phyloP scores from a whole-genome alignment of 2,888 invertebrate species.

The Beris chalybata region DNA sequence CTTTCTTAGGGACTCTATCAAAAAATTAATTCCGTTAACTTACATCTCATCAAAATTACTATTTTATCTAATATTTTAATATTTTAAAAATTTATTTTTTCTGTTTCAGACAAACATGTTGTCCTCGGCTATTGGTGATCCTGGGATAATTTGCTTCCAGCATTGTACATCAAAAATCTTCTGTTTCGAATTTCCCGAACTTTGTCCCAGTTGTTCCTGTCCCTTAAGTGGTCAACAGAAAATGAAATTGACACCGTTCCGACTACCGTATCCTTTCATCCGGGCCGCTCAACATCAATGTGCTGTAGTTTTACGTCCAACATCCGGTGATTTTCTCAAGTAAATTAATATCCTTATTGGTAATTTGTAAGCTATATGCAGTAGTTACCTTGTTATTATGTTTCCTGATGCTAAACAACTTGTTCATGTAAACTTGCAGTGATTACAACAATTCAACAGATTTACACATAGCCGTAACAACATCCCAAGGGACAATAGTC shows the following conservation, averaged over 20 bases:
- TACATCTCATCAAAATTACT: too few relatives aligned
- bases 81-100: conserved; percentile 33
- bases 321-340: conserved; percentile 85
- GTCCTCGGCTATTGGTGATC: conserved; percentile 60
- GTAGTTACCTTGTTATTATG: neutral
- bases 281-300: conserved; percentile 79
- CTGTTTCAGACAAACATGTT: conserved; percentile 43
- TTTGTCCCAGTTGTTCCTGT: conserved; percentile 76
- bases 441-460: conserved; percentile 81
- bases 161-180: conserved; percentile 84
- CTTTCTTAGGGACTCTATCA: too few relatives aligned
- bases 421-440: conserved; percentile 57
- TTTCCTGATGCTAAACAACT: neutral
- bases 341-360: conserved; percentile 56
- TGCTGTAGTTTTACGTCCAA: conserved; percentile 83
- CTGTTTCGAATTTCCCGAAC: conserved; percentile 75
- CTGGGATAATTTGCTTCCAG: conserved; percentile 86
- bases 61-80: too few relatives aligned
- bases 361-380: conserved; percentile 10
- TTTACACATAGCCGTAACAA: conserved; percentile 88
- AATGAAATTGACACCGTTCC: conserved; percentile 73
- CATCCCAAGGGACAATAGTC: conserved; percentile 75
- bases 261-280: conserved; percentile 85
- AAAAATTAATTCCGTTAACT: too few relatives aligned
- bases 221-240: conserved; percentile 60